phyloP scores from a whole-genome alignment of 2,888 invertebrate genomes.

The Sepioteuthis lessoniana region DNA sequence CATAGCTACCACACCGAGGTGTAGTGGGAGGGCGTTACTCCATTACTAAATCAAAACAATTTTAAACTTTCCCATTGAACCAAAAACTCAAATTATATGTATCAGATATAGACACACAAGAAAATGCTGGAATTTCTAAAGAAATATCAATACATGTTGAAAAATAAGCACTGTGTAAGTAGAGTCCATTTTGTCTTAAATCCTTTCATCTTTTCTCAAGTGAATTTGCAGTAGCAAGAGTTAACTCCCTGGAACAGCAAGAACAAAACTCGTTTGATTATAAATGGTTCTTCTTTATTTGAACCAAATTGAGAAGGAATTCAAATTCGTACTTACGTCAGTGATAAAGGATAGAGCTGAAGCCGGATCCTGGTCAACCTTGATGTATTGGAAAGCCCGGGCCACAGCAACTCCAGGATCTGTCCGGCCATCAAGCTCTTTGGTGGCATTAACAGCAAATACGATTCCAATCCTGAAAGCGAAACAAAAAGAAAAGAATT shows the following conservation, averaged over 20 bases:
- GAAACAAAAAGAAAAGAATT: background rate
- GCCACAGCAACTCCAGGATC: slow-evolving; percentile 88
- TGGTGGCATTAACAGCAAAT: slow-evolving; percentile 80
- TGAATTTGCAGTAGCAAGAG: background rate
- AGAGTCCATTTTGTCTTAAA: no score
- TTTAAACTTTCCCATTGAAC: no score
- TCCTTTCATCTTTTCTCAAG: background rate
- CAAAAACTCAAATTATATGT: no score
- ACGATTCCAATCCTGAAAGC: slow-evolving; percentile 88
- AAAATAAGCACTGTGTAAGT: no score
- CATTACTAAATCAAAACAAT: no score
- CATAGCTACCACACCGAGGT: no score
- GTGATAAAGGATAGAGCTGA: slow-evolving; percentile 88
- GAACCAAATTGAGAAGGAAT: background rate
- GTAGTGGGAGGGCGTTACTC: no score
- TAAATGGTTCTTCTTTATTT: background rate
- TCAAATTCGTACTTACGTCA: slow-evolving; percentile 79
- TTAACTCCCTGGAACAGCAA: background rate
- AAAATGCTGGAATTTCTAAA: no score
- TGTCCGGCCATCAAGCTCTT: slow-evolving; percentile 79
- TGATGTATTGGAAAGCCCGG: slow-evolving; percentile 92
- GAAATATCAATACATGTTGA: no score
- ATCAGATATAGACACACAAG: no score
- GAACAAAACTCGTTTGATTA: background rate
- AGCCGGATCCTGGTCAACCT: slow-evolving; percentile 83